Evolutionary conservation across 2,888 invertebrate species (phyloP), one percentile per base, ranked within the genome.

Genomic region (Parnassius mnemosyne): DNA sequence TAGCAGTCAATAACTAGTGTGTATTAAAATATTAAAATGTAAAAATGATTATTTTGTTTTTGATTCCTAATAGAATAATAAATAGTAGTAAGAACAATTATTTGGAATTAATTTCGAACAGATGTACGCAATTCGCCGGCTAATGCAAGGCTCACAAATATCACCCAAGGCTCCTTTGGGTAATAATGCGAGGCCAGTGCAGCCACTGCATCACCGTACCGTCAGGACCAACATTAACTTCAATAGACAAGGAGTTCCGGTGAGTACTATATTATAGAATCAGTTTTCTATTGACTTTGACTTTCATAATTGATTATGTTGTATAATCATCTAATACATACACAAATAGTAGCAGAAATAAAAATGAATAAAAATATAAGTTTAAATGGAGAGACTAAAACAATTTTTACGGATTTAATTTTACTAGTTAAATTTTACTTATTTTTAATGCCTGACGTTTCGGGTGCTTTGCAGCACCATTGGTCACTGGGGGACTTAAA

Each of bases 211-310:
- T 86, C 97, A 98, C 83, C 94, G 99, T 81, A 97, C 98, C 63
- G 95, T 99, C 80, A 94, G 99, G 79, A 99, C 99, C 73, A 99
- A 99, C 87, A 99, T 99, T 86, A 98, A 99, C 92, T 98, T 98
- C 92, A 95, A 94, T 87, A 95, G 95, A 61, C 87, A 85, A 68
- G 86, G 88, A 46, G 61, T 80, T 57, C 89, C 85, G 82, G 90
- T 90, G 71, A 67, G 72, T 70, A 57, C 66, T 10, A 41, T 34
- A 34, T 34, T 7, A 5, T 34, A 34, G 34, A 34, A 34, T 34
- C 34, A 34, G 34, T 34, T 34, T 34, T 5, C 5, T 7, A 34
- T 34, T 7, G 7, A 34, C 5, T 34, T 25, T 25, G 3, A 25
- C 25, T 25, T 25, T 25, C 5, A 25, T 7, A 2, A 25, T 25